These are phyloP conservation scores for Plectropomus leopardus DNA, from an alignment of 2,113 vertebrate species.

Conservation along the genomic window DNA sequence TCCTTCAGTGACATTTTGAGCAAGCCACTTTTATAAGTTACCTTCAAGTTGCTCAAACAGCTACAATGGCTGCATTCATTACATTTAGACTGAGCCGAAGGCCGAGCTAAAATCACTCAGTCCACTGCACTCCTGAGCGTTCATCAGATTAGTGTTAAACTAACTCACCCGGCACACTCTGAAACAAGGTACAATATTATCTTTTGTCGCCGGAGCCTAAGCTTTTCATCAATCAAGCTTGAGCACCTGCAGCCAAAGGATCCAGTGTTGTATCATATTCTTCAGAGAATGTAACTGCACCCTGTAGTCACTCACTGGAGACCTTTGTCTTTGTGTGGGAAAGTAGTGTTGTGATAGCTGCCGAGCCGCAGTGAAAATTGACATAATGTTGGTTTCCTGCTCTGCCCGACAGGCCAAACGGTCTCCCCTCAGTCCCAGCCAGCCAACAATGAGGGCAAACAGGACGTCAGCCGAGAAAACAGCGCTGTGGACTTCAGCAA, in stretches of 20 bases:
- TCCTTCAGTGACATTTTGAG: conserved; percentile 24
- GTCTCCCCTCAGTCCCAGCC: conserved; percentile 94
- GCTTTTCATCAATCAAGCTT: conserved; percentile 15
- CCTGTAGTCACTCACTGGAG: conserved; percentile 36
- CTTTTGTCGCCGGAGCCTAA: conserved; percentile 35
- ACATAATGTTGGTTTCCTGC: conserved; percentile 38
- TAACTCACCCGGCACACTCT: conserved; percentile 31
- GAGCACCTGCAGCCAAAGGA: conserved; percentile 32
- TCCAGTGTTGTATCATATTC: conserved; percentile 26
- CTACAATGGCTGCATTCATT: conserved; percentile 11
- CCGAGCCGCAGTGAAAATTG: conserved; percentile 28
- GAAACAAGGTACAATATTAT: conserved; percentile 31
- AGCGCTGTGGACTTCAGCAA: conserved; percentile 98
- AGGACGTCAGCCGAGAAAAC: conserved; percentile 97
- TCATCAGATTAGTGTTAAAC: neutral
- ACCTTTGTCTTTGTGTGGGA: conserved; percentile 51
- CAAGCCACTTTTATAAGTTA: neutral
- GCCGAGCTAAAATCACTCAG: neutral
- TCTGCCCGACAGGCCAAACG: conserved; percentile 90
- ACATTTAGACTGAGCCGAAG: neutral
- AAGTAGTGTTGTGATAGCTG: conserved; percentile 25
- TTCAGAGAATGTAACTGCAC: conserved; percentile 59
- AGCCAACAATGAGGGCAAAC: conserved; percentile 90
- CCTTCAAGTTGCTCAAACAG: neutral
- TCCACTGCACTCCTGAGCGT: conserved; percentile 2